Evolutionary conservation across 2,113 vertebrate species (phyloP).

Genomic region (Hippoglossus stenolepis): DNA sequence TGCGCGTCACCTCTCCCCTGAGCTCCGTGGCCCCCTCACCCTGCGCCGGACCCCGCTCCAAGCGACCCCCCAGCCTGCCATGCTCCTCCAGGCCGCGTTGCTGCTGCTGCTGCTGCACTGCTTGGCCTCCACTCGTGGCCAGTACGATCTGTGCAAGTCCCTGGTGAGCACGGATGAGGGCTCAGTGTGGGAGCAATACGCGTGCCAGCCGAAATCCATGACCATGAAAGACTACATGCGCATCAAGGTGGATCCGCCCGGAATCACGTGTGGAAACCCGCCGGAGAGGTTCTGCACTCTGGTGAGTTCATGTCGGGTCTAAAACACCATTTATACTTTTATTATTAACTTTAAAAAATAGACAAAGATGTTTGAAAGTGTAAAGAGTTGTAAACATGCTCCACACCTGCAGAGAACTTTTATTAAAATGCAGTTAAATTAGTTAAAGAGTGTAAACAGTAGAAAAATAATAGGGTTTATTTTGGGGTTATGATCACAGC

Average conservation of each 20-base stretch:
- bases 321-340: neutral
- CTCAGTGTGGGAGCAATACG: slow-evolving; percentile 95
- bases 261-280: slow-evolving; percentile 94
- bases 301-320: slow-evolving; percentile 83
- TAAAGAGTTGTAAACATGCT: neutral
- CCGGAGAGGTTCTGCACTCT: slow-evolving; percentile 97
- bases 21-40: slow-evolving; percentile 81
- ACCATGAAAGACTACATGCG: slow-evolving; percentile 93
- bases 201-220: slow-evolving; percentile 93
- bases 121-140: slow-evolving; percentile 86
- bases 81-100: slow-evolving; percentile 84
- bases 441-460: neutral
- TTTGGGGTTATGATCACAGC: slow-evolving; percentile 2
- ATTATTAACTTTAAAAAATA: neutral
- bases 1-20: slow-evolving; percentile 84
- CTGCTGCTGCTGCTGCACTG: slow-evolving; percentile 88
- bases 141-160: slow-evolving; percentile 98
- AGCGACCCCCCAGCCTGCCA: slow-evolving; percentile 80
- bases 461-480: neutral
- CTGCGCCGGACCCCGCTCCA: slow-evolving; percentile 66
- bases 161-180: slow-evolving; percentile 96
- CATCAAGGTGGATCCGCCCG: slow-evolving; percentile 92
- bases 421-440: neutral
- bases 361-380: neutral
- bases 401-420: neutral